Conservation (phyloP, 2,113 vertebrate species). For the Synodontis membranacea region DNA sequence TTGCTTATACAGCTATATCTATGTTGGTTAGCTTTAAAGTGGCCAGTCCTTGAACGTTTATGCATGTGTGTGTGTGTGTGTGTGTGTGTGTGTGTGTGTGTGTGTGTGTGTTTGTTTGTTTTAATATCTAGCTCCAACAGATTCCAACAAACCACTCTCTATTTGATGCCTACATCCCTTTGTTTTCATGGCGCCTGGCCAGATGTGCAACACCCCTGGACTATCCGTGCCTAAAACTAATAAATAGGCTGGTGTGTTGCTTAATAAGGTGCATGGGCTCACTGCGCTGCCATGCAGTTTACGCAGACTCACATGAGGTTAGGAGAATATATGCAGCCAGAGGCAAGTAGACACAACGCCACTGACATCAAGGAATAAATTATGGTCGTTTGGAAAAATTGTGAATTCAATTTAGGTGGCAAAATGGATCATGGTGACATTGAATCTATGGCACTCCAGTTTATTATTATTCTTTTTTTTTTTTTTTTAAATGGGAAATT, state of each 20-base stretch:
- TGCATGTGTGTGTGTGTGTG: background rate
- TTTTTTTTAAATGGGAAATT: no score
- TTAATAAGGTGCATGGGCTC: slow-evolving; percentile 44
- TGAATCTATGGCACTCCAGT: background rate
- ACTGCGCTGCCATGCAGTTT: slow-evolving; percentile 15
- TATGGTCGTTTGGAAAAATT: background rate
- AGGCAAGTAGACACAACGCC: background rate
- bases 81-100: background rate
- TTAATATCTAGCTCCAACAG: background rate
- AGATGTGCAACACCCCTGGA: slow-evolving; percentile 58
- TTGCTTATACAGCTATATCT: background rate
- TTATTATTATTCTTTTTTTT: background rate
- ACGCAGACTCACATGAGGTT: background rate
- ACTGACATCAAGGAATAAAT: background rate
- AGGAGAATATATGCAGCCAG: background rate
- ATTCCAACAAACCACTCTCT: background rate
- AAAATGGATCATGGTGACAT: background rate
- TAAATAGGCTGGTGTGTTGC: slow-evolving; percentile 64
- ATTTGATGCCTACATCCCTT: slow-evolving; percentile 6
- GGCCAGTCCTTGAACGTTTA: background rate
- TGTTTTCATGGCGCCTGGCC: slow-evolving; percentile 59
- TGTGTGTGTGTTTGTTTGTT: background rate
- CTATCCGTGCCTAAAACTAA: slow-evolving; percentile 61
- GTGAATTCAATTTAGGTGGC: background rate
- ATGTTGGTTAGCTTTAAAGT: background rate